Conservation (phyloP, 2,113 vertebrate genomes). For the Gambusia holbrooki region DNA sequence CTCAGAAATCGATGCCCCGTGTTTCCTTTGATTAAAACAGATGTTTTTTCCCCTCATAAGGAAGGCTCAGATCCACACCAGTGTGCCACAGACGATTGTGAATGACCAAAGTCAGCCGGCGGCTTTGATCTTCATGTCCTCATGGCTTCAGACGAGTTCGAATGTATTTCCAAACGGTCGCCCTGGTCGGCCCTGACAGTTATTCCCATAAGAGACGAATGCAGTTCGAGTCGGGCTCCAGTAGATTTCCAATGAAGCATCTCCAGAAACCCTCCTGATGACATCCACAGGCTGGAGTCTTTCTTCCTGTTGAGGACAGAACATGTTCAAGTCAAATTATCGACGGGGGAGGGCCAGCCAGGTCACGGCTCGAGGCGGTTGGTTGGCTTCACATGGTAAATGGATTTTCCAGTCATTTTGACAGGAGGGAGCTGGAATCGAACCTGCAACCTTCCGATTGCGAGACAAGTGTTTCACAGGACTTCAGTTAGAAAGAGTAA, state of each 20-base stretch:
- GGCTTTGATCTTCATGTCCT: conserved; percentile 40
- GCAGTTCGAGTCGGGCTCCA: conserved; percentile 55
- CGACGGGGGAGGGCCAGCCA: conserved; percentile 5
- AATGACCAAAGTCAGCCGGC: conserved; percentile 14
- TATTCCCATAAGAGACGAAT: conserved; percentile 61
- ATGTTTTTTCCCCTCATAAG: background rate
- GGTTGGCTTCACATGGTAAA: too few species aligned
- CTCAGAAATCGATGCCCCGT: background rate
- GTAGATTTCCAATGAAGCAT: conserved; percentile 59
- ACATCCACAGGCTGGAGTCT: conserved; percentile 37
- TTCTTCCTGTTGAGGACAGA: conserved; percentile 31
- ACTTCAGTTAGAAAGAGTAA: too few species aligned
- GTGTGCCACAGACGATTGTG: conserved; percentile 4
- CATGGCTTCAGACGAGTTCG: conserved; percentile 40
- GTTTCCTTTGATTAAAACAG: background rate
- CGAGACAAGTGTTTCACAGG: too few species aligned
- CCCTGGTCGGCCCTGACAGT: conserved; percentile 62
- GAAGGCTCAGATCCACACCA: background rate
- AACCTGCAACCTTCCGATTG: too few species aligned
- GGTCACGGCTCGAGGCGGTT: too few species aligned
- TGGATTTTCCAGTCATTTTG: too few species aligned
- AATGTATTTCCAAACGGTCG: conserved; percentile 46
- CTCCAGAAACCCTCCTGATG: conserved; percentile 47
- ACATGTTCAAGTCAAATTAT: conserved; percentile 33
- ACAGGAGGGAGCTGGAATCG: too few species aligned